Evolutionary conservation across 1,140 invertebrate genomes (phyloP), one percentile per base, ranked within the genome.

Genomic region (Drusus annulatus): DNA sequence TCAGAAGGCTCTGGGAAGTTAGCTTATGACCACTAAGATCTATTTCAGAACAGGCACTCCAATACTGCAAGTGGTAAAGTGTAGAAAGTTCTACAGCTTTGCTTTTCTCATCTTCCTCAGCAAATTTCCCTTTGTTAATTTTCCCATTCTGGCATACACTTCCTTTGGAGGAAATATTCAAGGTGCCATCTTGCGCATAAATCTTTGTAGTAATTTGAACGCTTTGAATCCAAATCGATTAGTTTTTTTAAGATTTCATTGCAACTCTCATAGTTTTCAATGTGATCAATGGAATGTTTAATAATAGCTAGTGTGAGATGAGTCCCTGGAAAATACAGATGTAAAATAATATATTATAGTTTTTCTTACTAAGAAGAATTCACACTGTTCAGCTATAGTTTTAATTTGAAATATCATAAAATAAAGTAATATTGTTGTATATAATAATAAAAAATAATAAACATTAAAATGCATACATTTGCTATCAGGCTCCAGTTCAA

Each of bases 401-500:
- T 45, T 45, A 13, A 45, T 45, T 45, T 45, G 36, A 45, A 45
- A 45, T 8, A 7, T 36, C 36, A 45, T 45, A 45, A 45, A 45
- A 45, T 45, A 45, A 45, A 45, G 36, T 45, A 45, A 45, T 45
- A 45, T 36, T 7, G 8, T 7, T 7, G 4, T 7, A 36, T 36
- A 36, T 7, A 36, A 36, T 7, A 36, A 36, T 36, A 7, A 45
- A 7, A 36, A 36, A 36, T 7, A 36, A 36, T 36, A 13, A 45
- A 45, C 13, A 45, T 45, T 10, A 45, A 45, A 45, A 45, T 45
- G 36, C 71, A 15, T 82, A 84, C 83, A 84, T 84, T 84, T 84
- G 56, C 83, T 84, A 62, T 84, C 80, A 51, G 83, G 83, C 65
- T 84, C 83, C n/a, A 84, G 56, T 78, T 84, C 83, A 17, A 84